Conservation (phyloP, 2,888 invertebrate species). For the Gymnosoma rotundatum region DNA sequence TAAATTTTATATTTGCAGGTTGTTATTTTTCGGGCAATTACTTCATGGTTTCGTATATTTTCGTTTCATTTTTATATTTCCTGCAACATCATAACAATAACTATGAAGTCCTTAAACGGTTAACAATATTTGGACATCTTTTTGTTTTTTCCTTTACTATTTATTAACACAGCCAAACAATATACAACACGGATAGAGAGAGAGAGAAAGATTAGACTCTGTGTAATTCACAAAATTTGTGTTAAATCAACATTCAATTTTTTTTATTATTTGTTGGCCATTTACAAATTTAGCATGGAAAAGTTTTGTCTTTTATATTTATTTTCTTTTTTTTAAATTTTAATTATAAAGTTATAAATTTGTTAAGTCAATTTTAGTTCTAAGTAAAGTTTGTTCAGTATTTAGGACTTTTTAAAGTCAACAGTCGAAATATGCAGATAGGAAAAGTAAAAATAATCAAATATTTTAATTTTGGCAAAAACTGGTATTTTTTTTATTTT, state of each 20-base stretch:
- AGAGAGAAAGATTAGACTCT: conserved; percentile 26
- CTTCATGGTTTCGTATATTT: no score
- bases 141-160: not conserved
- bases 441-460: not conserved
- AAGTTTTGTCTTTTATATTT: not conserved
- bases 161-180: not conserved
- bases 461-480: not conserved
- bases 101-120: no score
- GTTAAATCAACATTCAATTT: conserved; percentile 34
- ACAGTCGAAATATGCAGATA: not conserved
- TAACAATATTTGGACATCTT: not conserved
- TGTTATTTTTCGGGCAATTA: no score
- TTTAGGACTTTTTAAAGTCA: conserved; percentile 17
- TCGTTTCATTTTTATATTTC: no score
- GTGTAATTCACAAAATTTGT: conserved; percentile 43
- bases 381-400: conserved; percentile 12
- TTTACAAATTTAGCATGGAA: not conserved
- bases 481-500: no score
- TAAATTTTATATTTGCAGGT: no score
- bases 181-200: not conserved
- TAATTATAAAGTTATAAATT: not conserved
- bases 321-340: not conserved
- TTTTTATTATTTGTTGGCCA: not conserved
- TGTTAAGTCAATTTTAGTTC: not conserved
- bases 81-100: no score